Percentiles rank a stretch among this genome's conserved stretches.
Evolutionary conservation across 2,797 vertebrate species (phyloP).

Genomic region (Semotilus atromaculatus): DNA sequence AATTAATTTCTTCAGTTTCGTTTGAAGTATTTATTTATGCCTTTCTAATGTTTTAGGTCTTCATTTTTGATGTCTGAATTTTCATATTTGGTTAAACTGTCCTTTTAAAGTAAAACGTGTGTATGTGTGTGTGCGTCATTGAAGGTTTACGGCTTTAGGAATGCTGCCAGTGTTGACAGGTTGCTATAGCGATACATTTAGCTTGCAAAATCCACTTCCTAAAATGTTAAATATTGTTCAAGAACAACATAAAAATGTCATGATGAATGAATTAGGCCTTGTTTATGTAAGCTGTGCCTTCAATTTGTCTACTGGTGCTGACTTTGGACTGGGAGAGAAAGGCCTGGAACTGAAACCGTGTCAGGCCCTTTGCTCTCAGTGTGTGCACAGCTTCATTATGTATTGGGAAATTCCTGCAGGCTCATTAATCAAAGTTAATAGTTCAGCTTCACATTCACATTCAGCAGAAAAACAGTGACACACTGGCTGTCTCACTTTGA

Average conservation of each 20-base stretch:
- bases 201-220: not conserved
- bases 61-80: too few species aligned
- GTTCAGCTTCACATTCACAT: not conserved
- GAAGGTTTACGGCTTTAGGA: not conserved
- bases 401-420: conserved; percentile 14
- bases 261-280: not conserved
- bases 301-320: not conserved
- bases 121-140: not conserved
- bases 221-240: conserved; percentile 1
- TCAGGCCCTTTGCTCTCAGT: conserved; percentile 23
- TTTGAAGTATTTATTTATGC: too few species aligned
- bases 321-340: conserved; percentile 4
- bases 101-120: not conserved
- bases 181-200: conserved; percentile 6
- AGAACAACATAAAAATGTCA: conserved; percentile 1
- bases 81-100: not conserved
- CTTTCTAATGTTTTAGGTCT: not conserved
- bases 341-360: conserved; percentile 9
- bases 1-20: not conserved
- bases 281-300: conserved; percentile 8
- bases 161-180: not conserved
- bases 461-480: not conserved
- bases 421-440: conserved; percentile 22
- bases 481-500: not conserved
- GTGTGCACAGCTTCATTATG: conserved; percentile 22